Evolutionary conservation across 1,140 invertebrate species (phyloP), one percentile per base, ranked within the genome.

Genomic region (Eupristina koningsbergeri): DNA sequence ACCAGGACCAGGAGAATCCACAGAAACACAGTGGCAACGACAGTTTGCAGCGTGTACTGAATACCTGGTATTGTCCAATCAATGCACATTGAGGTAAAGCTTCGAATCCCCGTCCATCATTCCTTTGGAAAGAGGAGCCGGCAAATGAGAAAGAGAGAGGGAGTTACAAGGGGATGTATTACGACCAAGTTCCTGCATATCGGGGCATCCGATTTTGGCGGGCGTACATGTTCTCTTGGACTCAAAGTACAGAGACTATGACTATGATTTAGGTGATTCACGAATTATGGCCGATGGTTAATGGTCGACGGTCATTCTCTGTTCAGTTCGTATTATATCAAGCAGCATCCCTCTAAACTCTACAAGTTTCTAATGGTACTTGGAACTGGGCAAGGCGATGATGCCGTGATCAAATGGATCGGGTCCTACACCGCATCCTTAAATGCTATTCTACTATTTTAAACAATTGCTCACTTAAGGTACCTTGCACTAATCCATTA

Each of bases 251-350:
- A 26, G 53, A 26, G 9, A n/a, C 36, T 36, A 11, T 29, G 86
- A 85, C 84, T 85, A 87, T 89, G 88, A 92, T 91, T 91, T 91
- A 91, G 87, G 87, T 85, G 86, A 79, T 83, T 87, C 77, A 86
- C 90, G 91, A 91, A 91, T 91, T 91, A 91, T 85, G 86, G 84
- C 84, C 87, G 87, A 88, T 89, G n/a, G n/a, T n/a, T n/a, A n/a
- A n/a, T n/a, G n/a, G n/a, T n/a, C n/a, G n/a, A n/a, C n/a, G 86
- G 86, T 85, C 85, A 84, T 87, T 85, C 87, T 85, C 84, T 80
- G 89, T 89, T 90, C 87, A 89, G 86, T 90, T 90, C 89, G 73
- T 36, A 0, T 39, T n/a, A 29, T 73, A 77, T 75, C 80, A 83
- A 87, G 0, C 6, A 22, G 3, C 1, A 45, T 6, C 29, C 34